Conservation (phyloP, 2,888 invertebrate species). For the Nyleta sp. region DNA sequence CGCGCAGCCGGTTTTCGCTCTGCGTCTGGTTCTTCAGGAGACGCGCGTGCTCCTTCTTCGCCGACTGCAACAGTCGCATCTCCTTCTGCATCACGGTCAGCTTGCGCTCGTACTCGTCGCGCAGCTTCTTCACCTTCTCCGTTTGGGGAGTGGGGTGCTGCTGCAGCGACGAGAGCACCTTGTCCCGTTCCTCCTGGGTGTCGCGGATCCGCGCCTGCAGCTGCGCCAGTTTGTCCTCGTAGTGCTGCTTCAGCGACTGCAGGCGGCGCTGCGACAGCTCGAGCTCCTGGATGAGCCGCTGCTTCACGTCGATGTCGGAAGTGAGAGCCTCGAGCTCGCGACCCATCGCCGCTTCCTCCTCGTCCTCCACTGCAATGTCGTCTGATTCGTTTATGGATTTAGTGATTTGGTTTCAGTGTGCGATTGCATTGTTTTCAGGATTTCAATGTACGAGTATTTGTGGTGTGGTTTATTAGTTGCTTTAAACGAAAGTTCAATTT, state of each 20-base stretch:
- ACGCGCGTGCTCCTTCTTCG: slow-evolving; percentile 94
- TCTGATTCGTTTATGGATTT: slow-evolving; percentile 42
- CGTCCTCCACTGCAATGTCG: slow-evolving; percentile 80
- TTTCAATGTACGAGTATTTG: no score
- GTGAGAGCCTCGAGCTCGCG: slow-evolving; percentile 95
- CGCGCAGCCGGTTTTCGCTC: slow-evolving; percentile 89
- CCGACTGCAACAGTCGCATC: slow-evolving; percentile 91
- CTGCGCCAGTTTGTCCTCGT: slow-evolving; percentile 94
- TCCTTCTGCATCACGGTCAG: slow-evolving; percentile 93
- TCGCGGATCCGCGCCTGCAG: slow-evolving; percentile 92
- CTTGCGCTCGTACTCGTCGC: slow-evolving; percentile 95
- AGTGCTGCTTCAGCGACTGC: slow-evolving; percentile 93
- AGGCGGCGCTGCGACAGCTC: slow-evolving; percentile 94
- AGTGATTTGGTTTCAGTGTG: slow-evolving; percentile 16
- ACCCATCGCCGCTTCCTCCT: slow-evolving; percentile 86
- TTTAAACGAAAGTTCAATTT: no score
- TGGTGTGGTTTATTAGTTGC: no score
- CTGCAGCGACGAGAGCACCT: slow-evolving; percentile 87
- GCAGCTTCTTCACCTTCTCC: slow-evolving; percentile 90
- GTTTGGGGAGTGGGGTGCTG: slow-evolving; percentile 85
- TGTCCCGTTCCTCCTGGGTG: slow-evolving; percentile 96
- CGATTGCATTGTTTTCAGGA: not conserved
- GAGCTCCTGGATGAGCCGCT: slow-evolving; percentile 96
- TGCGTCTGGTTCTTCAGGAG: slow-evolving; percentile 91
- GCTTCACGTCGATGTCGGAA: slow-evolving; percentile 97